phyloP scores from a whole-genome alignment of 2,888 invertebrate species.

The Trissolcus japonicus region DNA sequence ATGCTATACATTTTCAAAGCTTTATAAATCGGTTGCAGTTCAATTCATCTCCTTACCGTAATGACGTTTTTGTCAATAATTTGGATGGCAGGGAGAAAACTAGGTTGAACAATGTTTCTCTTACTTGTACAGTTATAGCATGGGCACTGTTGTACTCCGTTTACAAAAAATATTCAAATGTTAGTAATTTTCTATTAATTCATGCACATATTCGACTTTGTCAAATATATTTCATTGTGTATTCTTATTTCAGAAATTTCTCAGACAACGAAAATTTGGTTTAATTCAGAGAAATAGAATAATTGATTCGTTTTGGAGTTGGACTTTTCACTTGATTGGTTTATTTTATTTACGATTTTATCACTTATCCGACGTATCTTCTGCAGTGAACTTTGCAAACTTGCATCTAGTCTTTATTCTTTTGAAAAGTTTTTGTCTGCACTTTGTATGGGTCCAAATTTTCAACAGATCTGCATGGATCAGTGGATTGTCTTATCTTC shows the following conservation, averaged over 20 bases:
- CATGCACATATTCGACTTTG: neutral
- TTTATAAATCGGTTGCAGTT: slow-evolving; percentile 6
- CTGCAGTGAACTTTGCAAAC: slow-evolving; percentile 4
- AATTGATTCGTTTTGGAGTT: slow-evolving; percentile 39
- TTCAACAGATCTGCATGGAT: slow-evolving; percentile 62
- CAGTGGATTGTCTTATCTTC: slow-evolving; percentile 62
- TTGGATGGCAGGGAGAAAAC: slow-evolving; percentile 1
- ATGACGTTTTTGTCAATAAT: neutral
- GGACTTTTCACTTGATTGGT: slow-evolving; percentile 32
- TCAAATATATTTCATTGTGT: neutral
- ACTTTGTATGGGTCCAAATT: slow-evolving; percentile 46
- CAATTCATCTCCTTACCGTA: slow-evolving; percentile 10
- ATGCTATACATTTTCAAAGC: slow-evolving; percentile 6
- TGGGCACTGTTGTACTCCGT: slow-evolving; percentile 14
- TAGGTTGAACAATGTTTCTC: slow-evolving; percentile 19
- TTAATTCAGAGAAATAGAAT: slow-evolving; percentile 36
- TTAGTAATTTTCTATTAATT: slow-evolving; percentile 5
- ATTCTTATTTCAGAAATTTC: slow-evolving; percentile 17
- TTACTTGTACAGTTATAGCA: slow-evolving; percentile 17
- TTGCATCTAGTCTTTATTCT: slow-evolving; percentile 18
- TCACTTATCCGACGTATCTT: slow-evolving; percentile 32
- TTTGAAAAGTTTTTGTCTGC: slow-evolving; percentile 39
- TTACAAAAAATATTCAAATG: slow-evolving; percentile 17
- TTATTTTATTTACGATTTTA: slow-evolving; percentile 34
- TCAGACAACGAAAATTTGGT: slow-evolving; percentile 20